Conservation (phyloP, 2,797 vertebrate species). For the Cryptoblepharus egeriae region DNA sequence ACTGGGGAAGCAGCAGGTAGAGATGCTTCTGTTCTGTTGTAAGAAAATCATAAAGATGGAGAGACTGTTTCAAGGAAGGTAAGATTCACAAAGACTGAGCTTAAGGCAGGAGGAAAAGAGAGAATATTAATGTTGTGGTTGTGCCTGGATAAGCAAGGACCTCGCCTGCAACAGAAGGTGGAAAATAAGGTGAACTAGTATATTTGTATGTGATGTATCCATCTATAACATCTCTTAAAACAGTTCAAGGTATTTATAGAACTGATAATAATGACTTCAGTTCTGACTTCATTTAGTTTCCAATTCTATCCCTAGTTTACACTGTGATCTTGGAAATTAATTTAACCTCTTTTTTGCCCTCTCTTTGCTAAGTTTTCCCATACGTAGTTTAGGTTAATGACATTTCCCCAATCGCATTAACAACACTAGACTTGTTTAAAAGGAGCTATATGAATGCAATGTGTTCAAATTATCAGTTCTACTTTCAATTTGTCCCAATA, state of each 20-base stretch:
- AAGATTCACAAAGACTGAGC: too few relatives aligned
- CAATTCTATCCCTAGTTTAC: neutral
- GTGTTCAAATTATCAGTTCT: neutral
- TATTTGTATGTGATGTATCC: neutral
- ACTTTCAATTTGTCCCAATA: neutral
- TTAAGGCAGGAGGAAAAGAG: too few relatives aligned
- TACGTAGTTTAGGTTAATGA: neutral
- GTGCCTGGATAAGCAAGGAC: too few relatives aligned
- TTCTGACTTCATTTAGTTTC: slow-evolving; percentile 6
- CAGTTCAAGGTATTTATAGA: neutral
- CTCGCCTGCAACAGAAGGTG: neutral
- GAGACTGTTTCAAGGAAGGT: too few relatives aligned
- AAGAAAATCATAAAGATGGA: too few relatives aligned
- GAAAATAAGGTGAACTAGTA: neutral
- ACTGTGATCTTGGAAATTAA: slow-evolving; percentile 12
- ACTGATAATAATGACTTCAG: neutral
- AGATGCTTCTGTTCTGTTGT: too few relatives aligned
- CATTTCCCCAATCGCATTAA: neutral
- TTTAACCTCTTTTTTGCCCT: slow-evolving; percentile 6
- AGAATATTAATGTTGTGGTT: too few relatives aligned
- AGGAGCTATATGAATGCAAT: neutral
- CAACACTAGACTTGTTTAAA: slow-evolving; percentile 18
- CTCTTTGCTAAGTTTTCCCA: slow-evolving; percentile 8
- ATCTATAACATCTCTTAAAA: neutral
- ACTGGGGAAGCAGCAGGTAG: too few relatives aligned